Base-by-base conservation (phyloP, 2,888 invertebrate species). In the Plebejus argus region DNA sequence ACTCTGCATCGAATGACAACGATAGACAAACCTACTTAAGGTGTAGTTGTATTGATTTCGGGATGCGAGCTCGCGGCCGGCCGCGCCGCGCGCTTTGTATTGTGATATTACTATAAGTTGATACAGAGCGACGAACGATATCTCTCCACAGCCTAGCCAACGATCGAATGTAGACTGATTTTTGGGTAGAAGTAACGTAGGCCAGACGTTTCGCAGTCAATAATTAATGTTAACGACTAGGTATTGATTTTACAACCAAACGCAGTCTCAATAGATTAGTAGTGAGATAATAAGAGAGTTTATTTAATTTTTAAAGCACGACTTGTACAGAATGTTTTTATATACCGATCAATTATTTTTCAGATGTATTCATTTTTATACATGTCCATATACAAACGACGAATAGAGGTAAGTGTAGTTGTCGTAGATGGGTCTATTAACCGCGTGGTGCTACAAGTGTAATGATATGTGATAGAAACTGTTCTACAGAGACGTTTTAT, bases 391-490 rank as follows among this genome's bases (percentile, higher is more conserved):
- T 93, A 93, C 93, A 93, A 91, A 80, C 87, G 89, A 86, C 89
- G 90, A 91, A 91, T 92, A 93, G 88, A 88, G 91, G 92, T 93
- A 93, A 92, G 92, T 88, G 91, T 93, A 88, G 88, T 83, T 87
- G 85, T 84, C 83, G 89, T 93, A 92, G 93, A 91, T 91, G 93
- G 93, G 92, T 93, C 92, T 92, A 91, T 92, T 93, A 93, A 93
- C 91, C 85, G 94, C 89, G 93, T 93, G 94, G 94, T 94, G 93
- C 93, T 94, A 93, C 91, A 92, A 86, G 91, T 91, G 92, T 92
- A 93, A 94, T 86, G 93, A 93, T 89, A 93, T 94, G 94, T 94
- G 94, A 94, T 94, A 94, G 91, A 93, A 91, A 92, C 89, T 91
- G 87, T 91, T 91, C 91, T 93, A 87, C 92, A 93, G 91, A 93